Base-by-base conservation (phyloP, 2,113 vertebrate species). In the Centropristis striata region DNA sequence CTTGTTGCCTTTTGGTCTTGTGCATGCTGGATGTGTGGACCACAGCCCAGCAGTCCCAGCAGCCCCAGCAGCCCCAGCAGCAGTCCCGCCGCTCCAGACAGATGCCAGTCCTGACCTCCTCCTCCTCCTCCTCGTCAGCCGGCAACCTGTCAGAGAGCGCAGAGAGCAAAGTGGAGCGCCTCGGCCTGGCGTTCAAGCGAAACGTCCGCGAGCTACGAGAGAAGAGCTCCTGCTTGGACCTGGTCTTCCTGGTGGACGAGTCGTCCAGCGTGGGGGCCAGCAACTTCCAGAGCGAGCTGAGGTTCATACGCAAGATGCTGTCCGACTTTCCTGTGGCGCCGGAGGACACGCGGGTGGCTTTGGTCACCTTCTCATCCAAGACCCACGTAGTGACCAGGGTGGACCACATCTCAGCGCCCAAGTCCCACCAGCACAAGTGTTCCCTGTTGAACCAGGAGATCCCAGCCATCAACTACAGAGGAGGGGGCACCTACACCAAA, bases 201-300 rank as follows among this genome's bases (percentile, higher is more conserved):
- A 97, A 97, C 76, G 96, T 99, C 83, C 96, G 97, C 49, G 94
- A 94, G 79, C 94, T 99, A 81, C 95, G 98, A 32, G 97, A 96
- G 92, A 94, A 93, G 41, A 97, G 97, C 92, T 84, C 70, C 42
- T 94, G 95, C 59, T 86, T 99, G 88, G 98, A 99, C 90, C 94
- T 99, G 81, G 97, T 99, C 32, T 99, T 99, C 92, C 93, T 99
- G 85, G 97, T 99, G 95, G 98, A 99, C 44, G 98, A 99, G 94
- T 99, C 98, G 42, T 99, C 98, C 77, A 99, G 98, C 69, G 97
- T 99, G 83, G 97, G 97, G 46, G 94, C 95, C 46, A 94, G 92
- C 74, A 99, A 99, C 95, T 99, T 99, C 92, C 95, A 94, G 83
- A 98, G 95, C 81, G 98, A 99, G 94, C 95, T 99, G 90, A 95